These are phyloP conservation scores for Danio kyathit DNA, from an alignment of 2,797 vertebrate species.

Conservation along the genomic window DNA sequence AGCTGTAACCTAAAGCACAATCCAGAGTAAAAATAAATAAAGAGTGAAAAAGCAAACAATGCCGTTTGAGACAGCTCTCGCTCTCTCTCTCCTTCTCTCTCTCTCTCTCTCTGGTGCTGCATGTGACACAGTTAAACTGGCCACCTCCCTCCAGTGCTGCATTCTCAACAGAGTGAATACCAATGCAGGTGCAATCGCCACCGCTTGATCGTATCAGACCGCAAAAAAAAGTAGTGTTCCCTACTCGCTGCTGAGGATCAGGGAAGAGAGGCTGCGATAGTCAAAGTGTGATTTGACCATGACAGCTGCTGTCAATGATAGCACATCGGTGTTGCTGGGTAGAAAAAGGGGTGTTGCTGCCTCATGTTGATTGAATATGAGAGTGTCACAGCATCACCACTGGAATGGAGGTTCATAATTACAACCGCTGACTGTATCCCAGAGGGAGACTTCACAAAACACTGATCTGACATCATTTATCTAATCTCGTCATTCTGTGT, in stretches of 20 bases:
- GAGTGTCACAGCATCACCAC: constrained; percentile 57
- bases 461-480: constrained; percentile 43
- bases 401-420: constrained; percentile 53
- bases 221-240: neutral
- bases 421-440: constrained; percentile 43
- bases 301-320: constrained; percentile 63
- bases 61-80: neutral
- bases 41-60: constrained; percentile 3
- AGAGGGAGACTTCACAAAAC: constrained; percentile 45
- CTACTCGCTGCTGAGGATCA: constrained; percentile 36
- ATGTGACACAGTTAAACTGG: constrained; percentile 36
- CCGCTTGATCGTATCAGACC: constrained; percentile 13
- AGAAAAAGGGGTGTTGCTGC: constrained; percentile 64
- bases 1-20: constrained; percentile 32
- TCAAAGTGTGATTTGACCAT: constrained; percentile 62
- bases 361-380: constrained; percentile 62
- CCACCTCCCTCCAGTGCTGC: constrained; percentile 33
- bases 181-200: neutral
- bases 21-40: constrained; percentile 23
- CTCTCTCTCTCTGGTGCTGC: neutral
- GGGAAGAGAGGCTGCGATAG: constrained; percentile 36
- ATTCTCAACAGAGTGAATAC: constrained; percentile 18
- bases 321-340: constrained; percentile 64
- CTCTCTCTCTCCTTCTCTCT: neutral
- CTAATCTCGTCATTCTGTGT: constrained; percentile 26